These are phyloP conservation scores for Chelonus insularis DNA, from an alignment of 1,140 invertebrate genomes.

Conservation along the genomic window DNA sequence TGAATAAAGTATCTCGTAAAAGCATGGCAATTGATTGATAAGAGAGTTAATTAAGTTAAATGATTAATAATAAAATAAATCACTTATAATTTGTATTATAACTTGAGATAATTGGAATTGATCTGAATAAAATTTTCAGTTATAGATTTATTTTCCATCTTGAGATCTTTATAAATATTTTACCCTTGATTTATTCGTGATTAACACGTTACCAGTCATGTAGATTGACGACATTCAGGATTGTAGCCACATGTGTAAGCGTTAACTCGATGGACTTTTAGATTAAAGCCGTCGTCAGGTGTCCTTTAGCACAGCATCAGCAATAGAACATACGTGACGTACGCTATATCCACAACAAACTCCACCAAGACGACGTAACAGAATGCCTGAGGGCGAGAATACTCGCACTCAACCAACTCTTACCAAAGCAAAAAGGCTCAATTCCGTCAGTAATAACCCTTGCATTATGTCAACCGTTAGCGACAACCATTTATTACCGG, in stretches of 20 bases:
- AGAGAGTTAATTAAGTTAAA: neutral
- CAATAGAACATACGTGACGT: neutral
- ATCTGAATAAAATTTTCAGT: too few relatives aligned
- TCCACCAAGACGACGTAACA: neutral
- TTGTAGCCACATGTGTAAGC: neutral
- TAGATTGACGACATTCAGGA: slow-evolving; percentile 20
- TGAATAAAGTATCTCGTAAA: neutral
- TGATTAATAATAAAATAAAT: neutral
- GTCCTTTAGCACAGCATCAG: neutral
- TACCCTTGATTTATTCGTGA: slow-evolving; percentile 2
- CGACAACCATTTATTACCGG: slow-evolving; percentile 58
- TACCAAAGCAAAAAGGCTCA: slow-evolving; percentile 47
- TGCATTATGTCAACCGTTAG: slow-evolving; percentile 58
- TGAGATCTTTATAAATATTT: neutral
- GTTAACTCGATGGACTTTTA: slow-evolving; percentile 8
- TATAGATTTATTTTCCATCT: neutral
- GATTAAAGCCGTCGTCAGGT: slow-evolving; percentile 24
- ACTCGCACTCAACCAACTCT: slow-evolving; percentile 20
- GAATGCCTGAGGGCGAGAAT: neutral
- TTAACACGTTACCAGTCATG: slow-evolving; percentile 13
- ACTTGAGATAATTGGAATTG: too few relatives aligned
- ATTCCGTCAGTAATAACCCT: slow-evolving; percentile 50
- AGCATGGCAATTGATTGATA: neutral
- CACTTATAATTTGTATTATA: too few relatives aligned
- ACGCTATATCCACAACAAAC: neutral